phyloP scores from a whole-genome alignment of 2,888 invertebrate genomes.

The Ennomos erosarius region DNA sequence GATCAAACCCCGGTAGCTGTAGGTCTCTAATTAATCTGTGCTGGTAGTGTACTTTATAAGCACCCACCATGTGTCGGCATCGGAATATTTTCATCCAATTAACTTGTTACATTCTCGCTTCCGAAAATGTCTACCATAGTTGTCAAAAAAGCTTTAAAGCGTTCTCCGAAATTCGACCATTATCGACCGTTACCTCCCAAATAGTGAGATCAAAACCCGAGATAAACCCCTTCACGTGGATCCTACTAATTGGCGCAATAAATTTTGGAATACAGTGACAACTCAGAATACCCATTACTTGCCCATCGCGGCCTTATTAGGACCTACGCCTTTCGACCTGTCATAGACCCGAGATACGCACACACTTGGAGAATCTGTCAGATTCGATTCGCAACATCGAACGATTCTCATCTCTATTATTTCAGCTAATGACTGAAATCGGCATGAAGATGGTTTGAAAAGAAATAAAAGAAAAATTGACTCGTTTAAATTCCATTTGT shows the following conservation, averaged over 20 bases:
- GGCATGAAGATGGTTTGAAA: conserved; percentile 58
- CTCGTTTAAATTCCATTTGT: conserved; percentile 79
- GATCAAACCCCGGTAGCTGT: conserved; percentile 60
- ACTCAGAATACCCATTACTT: conserved; percentile 63
- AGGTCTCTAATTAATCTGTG: conserved; percentile 72
- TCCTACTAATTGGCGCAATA: conserved; percentile 84
- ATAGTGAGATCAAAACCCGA: conserved; percentile 71
- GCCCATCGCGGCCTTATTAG: conserved; percentile 66
- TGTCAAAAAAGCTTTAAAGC: conserved; percentile 52
- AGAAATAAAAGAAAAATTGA: conserved; percentile 68
- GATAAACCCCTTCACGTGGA: conserved; percentile 79
- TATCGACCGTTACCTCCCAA: conserved; percentile 83
- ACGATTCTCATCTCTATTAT: conserved; percentile 65
- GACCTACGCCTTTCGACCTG: conserved; percentile 51
- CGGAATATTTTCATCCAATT: conserved; percentile 79
- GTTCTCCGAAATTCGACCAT: conserved; percentile 80
- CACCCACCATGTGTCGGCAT: conserved; percentile 63
- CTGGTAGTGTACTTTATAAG: conserved; percentile 64
- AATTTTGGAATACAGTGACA: conserved; percentile 75
- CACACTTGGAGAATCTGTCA: conserved; percentile 63
- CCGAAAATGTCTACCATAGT: conserved; percentile 66
- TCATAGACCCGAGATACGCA: conserved; percentile 51
- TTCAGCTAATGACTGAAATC: conserved; percentile 60
- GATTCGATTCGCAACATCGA: conserved; percentile 49
- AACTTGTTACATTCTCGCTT: conserved; percentile 84